Conservation (phyloP, 2,888 invertebrate species). For the Caenorhabditis becei region DNA sequence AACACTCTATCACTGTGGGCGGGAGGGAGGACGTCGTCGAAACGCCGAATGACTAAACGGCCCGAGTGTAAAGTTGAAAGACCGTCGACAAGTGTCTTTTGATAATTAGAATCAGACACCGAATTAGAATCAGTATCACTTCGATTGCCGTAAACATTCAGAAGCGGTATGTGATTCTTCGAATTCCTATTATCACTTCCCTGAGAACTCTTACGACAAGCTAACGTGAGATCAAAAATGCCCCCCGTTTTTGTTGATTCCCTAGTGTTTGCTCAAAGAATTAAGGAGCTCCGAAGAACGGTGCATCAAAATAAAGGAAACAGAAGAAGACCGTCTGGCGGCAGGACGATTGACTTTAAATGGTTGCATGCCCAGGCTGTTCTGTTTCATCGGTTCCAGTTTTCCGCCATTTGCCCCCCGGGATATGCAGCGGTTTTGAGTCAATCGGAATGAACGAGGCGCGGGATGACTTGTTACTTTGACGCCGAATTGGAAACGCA, state of each 20-base stretch:
- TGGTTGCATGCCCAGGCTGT: not conserved
- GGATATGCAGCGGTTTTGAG: constrained; percentile 5
- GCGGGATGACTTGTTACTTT: constrained; percentile 18
- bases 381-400: constrained; percentile 14
- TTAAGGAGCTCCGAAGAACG: constrained; percentile 7
- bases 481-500: not conserved
- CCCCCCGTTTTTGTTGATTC: not conserved
- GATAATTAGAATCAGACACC: too few relatives aligned
- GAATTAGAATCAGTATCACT: constrained; percentile 10
- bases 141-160: not conserved
- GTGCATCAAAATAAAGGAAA: not conserved
- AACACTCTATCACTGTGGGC: constrained; percentile 34
- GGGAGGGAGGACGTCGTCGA: constrained; percentile 29
- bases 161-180: constrained; percentile 4
- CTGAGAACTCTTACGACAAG: not conserved
- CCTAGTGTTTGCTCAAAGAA: constrained; percentile 30
- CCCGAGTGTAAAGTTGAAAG: constrained; percentile 55
- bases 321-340: not conserved
- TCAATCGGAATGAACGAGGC: constrained; percentile 10
- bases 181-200: constrained; percentile 1
- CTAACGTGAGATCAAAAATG: not conserved
- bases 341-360: not conserved
- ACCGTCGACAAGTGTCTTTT: constrained; percentile 22
- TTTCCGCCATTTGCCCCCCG: constrained; percentile 2
- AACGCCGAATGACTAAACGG: constrained; percentile 17